Evolutionary conservation across 2,797 vertebrate genomes (phyloP).

Genomic region (Chloroceryle amazona): DNA sequence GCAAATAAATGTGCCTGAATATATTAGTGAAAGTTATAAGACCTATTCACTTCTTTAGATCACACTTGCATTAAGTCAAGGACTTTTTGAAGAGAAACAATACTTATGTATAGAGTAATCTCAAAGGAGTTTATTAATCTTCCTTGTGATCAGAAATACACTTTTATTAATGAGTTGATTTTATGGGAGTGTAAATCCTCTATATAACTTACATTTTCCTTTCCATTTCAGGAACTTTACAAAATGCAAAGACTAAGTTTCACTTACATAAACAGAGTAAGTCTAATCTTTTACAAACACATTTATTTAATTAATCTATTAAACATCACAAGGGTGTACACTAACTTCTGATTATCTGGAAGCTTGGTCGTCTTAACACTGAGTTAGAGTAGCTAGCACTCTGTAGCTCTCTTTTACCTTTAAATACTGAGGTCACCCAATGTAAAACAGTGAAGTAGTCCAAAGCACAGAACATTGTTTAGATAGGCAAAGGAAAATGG

Average conservation of each 20-base stretch:
- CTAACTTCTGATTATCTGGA: not conserved
- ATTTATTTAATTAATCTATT: not conserved
- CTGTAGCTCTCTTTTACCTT: not conserved
- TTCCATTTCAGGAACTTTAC: not conserved
- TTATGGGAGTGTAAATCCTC: not conserved
- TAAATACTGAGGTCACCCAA: not conserved
- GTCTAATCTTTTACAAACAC: not conserved
- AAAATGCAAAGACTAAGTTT: not conserved
- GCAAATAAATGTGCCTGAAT: not conserved
- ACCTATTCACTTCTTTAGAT: not conserved
- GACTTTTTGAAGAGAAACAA: not conserved
- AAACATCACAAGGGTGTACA: not conserved
- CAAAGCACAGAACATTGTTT: not conserved
- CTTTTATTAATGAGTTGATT: not conserved
- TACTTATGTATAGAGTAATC: not conserved
- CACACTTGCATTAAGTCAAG: not conserved
- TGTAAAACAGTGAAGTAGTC: not conserved
- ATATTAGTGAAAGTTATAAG: not conserved
- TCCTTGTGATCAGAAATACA: not conserved
- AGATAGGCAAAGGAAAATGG: not conserved
- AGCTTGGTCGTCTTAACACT: not conserved
- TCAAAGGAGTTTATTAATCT: not conserved
- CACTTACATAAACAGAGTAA: not conserved
- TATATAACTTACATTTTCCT: not conserved
- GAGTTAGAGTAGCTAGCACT: not conserved